phyloP scores from a whole-genome alignment of 2,888 invertebrate species.

The Drosophila barbarae region DNA sequence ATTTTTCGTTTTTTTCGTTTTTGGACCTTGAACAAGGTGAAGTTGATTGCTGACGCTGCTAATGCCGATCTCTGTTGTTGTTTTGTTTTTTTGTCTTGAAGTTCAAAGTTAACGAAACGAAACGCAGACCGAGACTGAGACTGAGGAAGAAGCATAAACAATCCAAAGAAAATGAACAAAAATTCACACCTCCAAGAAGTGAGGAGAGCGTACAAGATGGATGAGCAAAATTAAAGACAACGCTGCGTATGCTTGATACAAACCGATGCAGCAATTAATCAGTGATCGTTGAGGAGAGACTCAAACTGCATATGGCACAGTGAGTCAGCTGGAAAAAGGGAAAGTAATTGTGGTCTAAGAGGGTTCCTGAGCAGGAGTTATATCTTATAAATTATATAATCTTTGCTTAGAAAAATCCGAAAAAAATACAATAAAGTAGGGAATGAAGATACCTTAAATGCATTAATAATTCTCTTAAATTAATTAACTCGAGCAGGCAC shows the following conservation, averaged over 20 bases:
- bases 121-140: slow-evolving; percentile 11
- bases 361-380: too few relatives aligned
- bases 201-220: neutral
- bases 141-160: slow-evolving; percentile 54
- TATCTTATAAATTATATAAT: too few relatives aligned
- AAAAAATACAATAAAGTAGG: too few relatives aligned
- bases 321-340: neutral
- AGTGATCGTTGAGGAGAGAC: slow-evolving; percentile 4
- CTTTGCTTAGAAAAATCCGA: too few relatives aligned
- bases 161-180: slow-evolving; percentile 64
- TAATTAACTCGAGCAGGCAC: slow-evolving; percentile 3
- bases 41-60: slow-evolving; percentile 64
- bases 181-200: slow-evolving; percentile 61
- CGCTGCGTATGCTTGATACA: slow-evolving; percentile 63
- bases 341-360: neutral
- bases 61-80: slow-evolving; percentile 19
- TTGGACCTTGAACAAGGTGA: slow-evolving; percentile 72
- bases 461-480: neutral
- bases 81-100: slow-evolving; percentile 54
- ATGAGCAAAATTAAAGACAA: slow-evolving; percentile 30
- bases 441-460: neutral
- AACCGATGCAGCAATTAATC: slow-evolving; percentile 40
- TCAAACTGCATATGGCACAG: neutral
- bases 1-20: slow-evolving; percentile 26
- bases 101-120: slow-evolving; percentile 65